Percentiles rank a stretch among this genome's conserved stretches.
Conservation (phyloP, 2,113 vertebrate species). For the Pontoporia blainvillei region DNA sequence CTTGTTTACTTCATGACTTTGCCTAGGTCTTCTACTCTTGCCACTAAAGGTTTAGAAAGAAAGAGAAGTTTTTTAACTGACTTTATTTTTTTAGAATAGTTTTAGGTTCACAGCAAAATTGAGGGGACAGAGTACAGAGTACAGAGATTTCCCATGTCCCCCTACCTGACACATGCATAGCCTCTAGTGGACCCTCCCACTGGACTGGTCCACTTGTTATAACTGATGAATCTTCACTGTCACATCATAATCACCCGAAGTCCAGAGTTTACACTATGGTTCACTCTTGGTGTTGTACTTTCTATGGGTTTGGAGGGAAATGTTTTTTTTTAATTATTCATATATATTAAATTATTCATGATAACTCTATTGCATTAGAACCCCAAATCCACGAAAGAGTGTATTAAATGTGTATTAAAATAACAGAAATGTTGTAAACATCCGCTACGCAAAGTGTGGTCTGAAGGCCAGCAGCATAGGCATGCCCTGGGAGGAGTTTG, state of each 20-base stretch:
- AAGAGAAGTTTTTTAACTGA: not conserved
- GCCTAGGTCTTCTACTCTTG: not conserved
- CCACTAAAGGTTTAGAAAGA: not conserved
- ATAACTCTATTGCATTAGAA: not conserved
- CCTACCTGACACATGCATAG: not conserved
- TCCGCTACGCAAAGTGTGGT: not conserved
- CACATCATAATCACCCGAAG: not conserved
- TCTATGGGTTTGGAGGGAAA: not conserved
- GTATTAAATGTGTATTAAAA: not conserved
- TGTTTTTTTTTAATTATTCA: not conserved
- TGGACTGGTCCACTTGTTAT: not conserved
- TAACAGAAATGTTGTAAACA: not conserved
- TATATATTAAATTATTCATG: not conserved
- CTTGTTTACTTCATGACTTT: not conserved
- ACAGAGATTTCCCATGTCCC: not conserved
- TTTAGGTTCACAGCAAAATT: not conserved
- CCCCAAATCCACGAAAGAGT: not conserved
- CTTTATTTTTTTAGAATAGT: not conserved
- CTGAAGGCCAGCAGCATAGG: not conserved
- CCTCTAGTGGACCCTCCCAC: not conserved
- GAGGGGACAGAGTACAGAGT: not conserved
- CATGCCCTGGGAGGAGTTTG: not conserved
- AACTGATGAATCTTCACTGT: not conserved
- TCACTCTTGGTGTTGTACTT: not conserved
- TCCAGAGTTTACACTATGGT: not conserved